phyloP scores from a whole-genome alignment of 2,797 vertebrate genomes.

The Epinephelus coioides region DNA sequence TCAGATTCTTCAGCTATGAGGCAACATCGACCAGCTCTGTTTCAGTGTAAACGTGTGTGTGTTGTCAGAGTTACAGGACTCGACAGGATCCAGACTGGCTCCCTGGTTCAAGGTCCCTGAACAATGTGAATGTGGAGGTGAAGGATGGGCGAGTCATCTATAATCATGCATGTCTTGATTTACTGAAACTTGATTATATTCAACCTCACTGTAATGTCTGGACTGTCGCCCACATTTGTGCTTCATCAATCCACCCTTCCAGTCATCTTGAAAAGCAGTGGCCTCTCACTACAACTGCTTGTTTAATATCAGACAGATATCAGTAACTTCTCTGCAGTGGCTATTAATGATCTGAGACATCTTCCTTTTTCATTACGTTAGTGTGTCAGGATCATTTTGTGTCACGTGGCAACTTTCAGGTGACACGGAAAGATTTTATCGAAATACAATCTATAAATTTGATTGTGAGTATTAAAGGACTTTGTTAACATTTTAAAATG shows the following conservation, averaged over 20 bases:
- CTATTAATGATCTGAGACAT: too few relatives aligned
- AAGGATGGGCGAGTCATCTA: not conserved
- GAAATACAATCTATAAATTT: too few relatives aligned
- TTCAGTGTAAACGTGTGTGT: constrained; percentile 3
- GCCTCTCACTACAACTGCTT: too few relatives aligned
- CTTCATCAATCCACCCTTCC: not conserved
- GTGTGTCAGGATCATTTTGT: too few relatives aligned
- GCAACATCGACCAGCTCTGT: constrained; percentile 25
- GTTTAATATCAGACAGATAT: too few relatives aligned
- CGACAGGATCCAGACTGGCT: constrained; percentile 8
- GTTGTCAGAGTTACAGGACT: not conserved
- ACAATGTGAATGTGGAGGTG: not conserved
- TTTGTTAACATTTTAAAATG: too few relatives aligned
- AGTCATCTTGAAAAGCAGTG: not conserved
- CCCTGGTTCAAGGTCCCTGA: not conserved
- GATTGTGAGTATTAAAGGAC: too few relatives aligned
- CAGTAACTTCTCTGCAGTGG: too few relatives aligned
- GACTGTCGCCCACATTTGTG: not conserved
- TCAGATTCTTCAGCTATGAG: constrained; percentile 67
- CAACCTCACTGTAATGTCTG: not conserved
- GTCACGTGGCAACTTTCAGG: too few relatives aligned
- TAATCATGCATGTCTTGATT: not conserved
- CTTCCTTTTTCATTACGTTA: too few relatives aligned
- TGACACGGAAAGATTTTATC: too few relatives aligned
- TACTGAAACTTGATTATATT: not conserved